phyloP scores from a whole-genome alignment of 2,113 vertebrate genomes.

The Choloepus hoffmanni region DNA sequence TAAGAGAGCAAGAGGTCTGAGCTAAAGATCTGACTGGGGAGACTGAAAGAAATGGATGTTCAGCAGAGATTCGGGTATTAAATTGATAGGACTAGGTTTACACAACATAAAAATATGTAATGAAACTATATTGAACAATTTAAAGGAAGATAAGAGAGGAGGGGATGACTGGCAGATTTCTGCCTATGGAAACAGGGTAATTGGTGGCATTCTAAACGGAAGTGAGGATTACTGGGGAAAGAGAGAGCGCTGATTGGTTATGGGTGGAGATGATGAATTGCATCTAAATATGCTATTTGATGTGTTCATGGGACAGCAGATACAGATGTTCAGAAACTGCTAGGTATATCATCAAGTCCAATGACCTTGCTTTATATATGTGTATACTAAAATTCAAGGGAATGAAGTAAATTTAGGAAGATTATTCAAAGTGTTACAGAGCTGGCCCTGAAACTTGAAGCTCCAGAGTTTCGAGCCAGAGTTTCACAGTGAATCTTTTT shows the following conservation, averaged over 20 bases:
- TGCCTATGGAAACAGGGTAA: background rate
- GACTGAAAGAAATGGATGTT: background rate
- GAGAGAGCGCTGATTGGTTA: background rate
- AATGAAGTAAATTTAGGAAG: background rate
- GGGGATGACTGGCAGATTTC: background rate
- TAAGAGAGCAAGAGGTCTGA: background rate
- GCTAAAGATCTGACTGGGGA: background rate
- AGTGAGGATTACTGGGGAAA: conserved; percentile 14
- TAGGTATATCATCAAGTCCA: background rate
- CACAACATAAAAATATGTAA: background rate
- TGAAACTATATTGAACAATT: background rate
- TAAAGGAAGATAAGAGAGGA: background rate
- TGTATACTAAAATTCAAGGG: background rate
- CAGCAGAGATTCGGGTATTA: background rate
- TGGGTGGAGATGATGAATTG: background rate
- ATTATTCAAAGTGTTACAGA: background rate
- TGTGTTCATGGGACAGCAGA: background rate
- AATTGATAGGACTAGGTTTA: background rate
- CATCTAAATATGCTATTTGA: background rate
- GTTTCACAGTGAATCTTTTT: background rate
- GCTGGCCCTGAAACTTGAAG: background rate
- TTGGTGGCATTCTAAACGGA: background rate
- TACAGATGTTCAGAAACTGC: background rate
- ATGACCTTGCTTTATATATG: background rate
- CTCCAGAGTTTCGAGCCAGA: background rate